Evolutionary conservation across 2,888 invertebrate species (phyloP).

Genomic region (Eupithecia inturbata): DNA sequence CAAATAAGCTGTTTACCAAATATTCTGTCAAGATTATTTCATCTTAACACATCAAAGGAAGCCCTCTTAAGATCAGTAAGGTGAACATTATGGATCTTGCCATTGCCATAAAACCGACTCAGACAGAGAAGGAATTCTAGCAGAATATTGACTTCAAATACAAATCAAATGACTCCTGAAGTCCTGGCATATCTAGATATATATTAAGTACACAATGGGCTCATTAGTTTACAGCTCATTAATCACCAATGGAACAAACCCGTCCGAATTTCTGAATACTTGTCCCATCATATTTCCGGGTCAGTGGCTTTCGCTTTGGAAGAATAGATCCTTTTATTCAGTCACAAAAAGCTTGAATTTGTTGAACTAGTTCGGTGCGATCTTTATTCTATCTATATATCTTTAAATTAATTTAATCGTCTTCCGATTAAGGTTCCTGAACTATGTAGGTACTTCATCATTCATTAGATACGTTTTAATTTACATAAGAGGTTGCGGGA

Average conservation of each 20-base stretch:
- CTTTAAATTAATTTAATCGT: too few species aligned
- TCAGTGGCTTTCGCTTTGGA: slow-evolving; percentile 40
- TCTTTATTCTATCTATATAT: slow-evolving; percentile 20
- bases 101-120: background rate
- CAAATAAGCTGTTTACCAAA: background rate
- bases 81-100: background rate
- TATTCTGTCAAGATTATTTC: background rate
- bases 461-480: too few species aligned
- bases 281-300: slow-evolving; percentile 42
- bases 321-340: slow-evolving; percentile 35
- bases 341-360: slow-evolving; percentile 38
- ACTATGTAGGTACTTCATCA: too few species aligned
- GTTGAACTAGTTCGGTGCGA: slow-evolving; percentile 34
- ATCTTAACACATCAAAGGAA: background rate
- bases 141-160: background rate
- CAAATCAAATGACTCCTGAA: slow-evolving; percentile 18
- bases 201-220: slow-evolving; percentile 12
- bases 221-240: slow-evolving; percentile 38
- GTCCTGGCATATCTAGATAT: background rate
- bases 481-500: too few species aligned
- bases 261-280: slow-evolving; percentile 41
- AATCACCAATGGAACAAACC: slow-evolving; percentile 27
- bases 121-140: background rate
- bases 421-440: too few species aligned
- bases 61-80: background rate